A percentile compares a stretch with the other conserved stretches of the same genome.
These are phyloP conservation scores for Poecilus cupreus DNA, from an alignment of 2,888 invertebrate species.

Conservation along the genomic window DNA sequence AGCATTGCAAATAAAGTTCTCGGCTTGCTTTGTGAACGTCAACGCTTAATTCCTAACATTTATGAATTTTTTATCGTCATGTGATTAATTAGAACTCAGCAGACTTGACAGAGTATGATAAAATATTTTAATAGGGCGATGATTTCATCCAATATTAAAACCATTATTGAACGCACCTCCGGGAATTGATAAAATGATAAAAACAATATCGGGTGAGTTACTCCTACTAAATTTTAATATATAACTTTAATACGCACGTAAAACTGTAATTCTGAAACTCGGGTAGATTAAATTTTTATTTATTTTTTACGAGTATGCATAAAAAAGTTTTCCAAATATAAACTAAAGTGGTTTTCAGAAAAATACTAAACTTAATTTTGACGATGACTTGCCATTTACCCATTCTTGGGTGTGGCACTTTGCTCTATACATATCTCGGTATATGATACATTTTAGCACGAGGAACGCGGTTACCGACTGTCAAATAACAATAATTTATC, in stretches of 20 bases:
- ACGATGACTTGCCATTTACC: too few species aligned
- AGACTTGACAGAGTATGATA: background rate
- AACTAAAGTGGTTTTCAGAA: background rate
- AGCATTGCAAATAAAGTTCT: background rate
- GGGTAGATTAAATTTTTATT: background rate
- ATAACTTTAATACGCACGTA: background rate
- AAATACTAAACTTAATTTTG: too few species aligned
- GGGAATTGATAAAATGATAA: conserved; percentile 24
- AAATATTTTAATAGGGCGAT: background rate
- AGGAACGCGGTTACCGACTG: too few species aligned
- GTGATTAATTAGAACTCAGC: background rate
- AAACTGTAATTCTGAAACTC: too few species aligned
- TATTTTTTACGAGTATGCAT: background rate
- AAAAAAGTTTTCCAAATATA: background rate
- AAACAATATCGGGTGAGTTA: background rate
- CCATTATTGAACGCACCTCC: background rate
- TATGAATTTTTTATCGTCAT: conserved; percentile 7
- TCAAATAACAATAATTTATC: too few species aligned
- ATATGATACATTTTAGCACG: too few species aligned
- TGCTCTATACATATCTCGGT: too few species aligned
- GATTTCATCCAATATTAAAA: conserved; percentile 13
- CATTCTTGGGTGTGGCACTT: too few species aligned
- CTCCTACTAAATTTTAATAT: conserved; percentile 10
- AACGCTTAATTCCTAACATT: background rate
- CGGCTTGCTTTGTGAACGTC: background rate